Conservation (phyloP, 2,797 vertebrate genomes). For the Propithecus deckenii region DNA sequence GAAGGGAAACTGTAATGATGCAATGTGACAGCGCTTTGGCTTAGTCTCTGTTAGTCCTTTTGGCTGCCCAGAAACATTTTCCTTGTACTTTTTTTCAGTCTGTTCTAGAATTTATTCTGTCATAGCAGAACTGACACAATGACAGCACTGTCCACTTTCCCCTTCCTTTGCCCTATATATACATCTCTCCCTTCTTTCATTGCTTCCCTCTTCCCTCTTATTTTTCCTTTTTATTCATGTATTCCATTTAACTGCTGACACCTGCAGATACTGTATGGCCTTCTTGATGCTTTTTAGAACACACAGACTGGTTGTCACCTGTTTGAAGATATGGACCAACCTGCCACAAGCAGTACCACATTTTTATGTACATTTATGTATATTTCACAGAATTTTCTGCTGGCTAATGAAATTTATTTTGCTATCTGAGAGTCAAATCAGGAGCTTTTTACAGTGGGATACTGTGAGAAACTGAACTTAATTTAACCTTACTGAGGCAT, state of each 20-base stretch:
- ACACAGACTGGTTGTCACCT: not conserved
- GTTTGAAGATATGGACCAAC: not conserved
- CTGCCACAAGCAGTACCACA: not conserved
- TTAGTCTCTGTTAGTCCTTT: not conserved
- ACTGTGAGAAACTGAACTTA: not conserved
- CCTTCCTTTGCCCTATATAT: not conserved
- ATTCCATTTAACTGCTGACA: not conserved
- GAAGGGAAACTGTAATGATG: not conserved
- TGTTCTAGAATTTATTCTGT: not conserved
- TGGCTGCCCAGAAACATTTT: not conserved
- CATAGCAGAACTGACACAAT: not conserved
- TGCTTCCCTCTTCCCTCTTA: not conserved
- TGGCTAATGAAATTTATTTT: constrained; percentile 10
- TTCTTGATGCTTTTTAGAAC: not conserved
- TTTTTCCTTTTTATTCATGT: not conserved
- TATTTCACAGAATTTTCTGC: not conserved
- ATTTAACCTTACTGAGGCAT: not conserved
- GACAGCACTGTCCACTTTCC: not conserved
- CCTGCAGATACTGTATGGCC: not conserved
- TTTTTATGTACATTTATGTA: not conserved
- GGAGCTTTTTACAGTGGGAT: not conserved
- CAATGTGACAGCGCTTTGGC: not conserved
- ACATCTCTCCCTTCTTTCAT: not conserved
- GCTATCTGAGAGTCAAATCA: not conserved
- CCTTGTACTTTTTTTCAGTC: not conserved